Evolutionary conservation across 2,797 vertebrate genomes (phyloP).

Genomic region (Amniataba percoides): DNA sequence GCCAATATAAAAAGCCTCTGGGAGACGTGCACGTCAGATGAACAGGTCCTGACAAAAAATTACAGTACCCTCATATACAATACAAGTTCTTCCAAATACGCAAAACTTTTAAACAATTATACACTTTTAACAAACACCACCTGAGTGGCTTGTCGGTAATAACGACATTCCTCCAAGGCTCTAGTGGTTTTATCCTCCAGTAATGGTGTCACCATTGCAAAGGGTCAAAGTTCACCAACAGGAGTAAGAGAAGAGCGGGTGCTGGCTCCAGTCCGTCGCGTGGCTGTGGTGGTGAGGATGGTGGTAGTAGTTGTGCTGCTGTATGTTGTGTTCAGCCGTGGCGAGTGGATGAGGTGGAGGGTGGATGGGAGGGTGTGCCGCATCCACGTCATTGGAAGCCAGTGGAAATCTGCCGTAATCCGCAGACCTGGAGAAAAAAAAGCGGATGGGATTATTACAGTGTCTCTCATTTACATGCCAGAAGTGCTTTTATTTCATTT

Average conservation of each 20-base stretch:
- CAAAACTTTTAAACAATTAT: constrained; percentile 36
- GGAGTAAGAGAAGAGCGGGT: constrained; percentile 87
- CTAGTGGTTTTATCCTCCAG: neutral
- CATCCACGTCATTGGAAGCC: constrained; percentile 45
- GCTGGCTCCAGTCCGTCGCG: constrained; percentile 88
- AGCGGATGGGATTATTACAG: neutral
- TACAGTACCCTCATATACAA: neutral
- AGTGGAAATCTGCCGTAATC: constrained; percentile 73
- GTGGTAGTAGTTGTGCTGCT: constrained; percentile 64
- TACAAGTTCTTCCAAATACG: neutral
- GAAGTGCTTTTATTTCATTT: neutral
- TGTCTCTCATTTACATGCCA: too few relatives aligned
- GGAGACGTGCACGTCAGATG: neutral
- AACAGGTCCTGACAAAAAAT: neutral
- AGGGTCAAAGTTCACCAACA: constrained; percentile 81
- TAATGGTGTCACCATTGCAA: neutral
- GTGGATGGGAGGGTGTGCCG: constrained; percentile 40
- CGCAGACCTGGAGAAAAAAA: constrained; percentile 66
- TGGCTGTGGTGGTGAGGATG: constrained; percentile 72
- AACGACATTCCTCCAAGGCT: neutral
- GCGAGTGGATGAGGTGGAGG: constrained; percentile 58
- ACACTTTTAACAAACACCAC: constrained; percentile 17
- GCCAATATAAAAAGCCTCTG: neutral
- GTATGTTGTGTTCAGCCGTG: constrained; percentile 72
- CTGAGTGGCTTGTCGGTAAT: neutral